phyloP scores from a whole-genome alignment of 2,888 invertebrate species.

The Branchipolynoe longqiensis region DNA sequence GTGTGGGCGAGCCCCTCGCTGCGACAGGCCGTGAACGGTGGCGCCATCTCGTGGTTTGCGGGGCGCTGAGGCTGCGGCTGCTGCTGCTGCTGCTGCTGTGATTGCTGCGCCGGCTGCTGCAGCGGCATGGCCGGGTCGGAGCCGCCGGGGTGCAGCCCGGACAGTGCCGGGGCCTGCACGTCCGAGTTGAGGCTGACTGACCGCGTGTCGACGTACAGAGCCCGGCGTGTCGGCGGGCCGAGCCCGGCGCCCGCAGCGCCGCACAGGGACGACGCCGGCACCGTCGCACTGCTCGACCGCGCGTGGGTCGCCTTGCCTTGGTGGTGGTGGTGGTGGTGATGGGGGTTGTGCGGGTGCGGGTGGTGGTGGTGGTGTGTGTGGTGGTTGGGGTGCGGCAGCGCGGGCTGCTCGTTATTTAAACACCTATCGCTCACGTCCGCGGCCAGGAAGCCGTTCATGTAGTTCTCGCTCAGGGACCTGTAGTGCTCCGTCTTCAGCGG shows the following conservation, averaged over 20 bases:
- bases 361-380: too few species aligned
- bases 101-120: background rate
- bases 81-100: background rate
- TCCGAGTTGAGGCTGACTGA: constrained; percentile 18
- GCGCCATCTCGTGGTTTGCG: background rate
- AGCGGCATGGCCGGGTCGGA: background rate
- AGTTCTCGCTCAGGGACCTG: constrained; percentile 23
- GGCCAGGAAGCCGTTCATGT: background rate
- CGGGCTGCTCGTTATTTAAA: too few species aligned
- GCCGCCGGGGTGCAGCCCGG: background rate
- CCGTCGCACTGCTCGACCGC: constrained; percentile 23
- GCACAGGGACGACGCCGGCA: background rate
- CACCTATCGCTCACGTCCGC: too few species aligned
- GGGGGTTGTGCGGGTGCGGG: background rate
- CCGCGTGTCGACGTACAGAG: background rate
- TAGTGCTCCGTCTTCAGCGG: constrained; percentile 14
- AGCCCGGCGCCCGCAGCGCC: background rate
- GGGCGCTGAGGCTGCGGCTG: background rate
- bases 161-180: background rate
- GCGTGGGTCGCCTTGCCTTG: background rate
- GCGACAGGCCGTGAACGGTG: background rate
- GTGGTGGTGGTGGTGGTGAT: background rate
- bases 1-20: background rate
- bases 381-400: too few species aligned
- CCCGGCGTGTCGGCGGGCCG: background rate